Evolutionary conservation across 1,140 invertebrate genomes (phyloP).

Genomic region (Ips typographus): DNA sequence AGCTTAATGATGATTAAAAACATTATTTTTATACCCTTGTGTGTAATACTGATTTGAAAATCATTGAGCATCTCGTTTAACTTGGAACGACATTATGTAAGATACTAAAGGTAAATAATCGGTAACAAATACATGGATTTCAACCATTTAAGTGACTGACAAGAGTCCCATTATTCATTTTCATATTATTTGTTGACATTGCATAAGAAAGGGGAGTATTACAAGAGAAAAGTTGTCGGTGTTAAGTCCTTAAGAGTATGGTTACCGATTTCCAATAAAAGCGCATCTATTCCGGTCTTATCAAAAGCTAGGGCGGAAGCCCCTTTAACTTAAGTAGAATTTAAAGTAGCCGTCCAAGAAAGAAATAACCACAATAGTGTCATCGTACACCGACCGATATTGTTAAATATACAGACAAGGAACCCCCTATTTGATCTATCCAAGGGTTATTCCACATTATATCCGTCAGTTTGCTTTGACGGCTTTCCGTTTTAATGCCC

Average conservation of each 20-base stretch:
- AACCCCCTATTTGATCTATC: constrained; percentile 3
- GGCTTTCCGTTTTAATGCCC: neutral
- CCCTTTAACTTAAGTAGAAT: constrained; percentile 12
- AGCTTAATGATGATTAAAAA: too few species aligned
- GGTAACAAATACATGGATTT: too few species aligned
- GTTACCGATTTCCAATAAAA: constrained; percentile 4
- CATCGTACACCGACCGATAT: neutral
- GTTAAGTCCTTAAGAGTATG: neutral
- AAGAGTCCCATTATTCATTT: too few species aligned
- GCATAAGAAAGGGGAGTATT: too few species aligned
- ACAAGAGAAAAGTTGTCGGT: neutral
- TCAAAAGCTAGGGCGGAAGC: constrained; percentile 3
- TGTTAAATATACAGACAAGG: neutral
- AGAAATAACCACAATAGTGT: neutral
- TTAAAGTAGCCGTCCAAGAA: constrained; percentile 8
- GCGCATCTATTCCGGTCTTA: constrained; percentile 8
- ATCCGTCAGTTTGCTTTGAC: neutral
- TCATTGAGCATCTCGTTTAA: too few species aligned
- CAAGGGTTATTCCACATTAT: neutral
- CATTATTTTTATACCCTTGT: too few species aligned
- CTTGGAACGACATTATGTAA: too few species aligned
- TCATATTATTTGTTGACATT: too few species aligned
- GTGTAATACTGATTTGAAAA: too few species aligned
- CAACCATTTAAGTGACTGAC: too few species aligned
- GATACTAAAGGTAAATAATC: too few species aligned